Percentiles rank a stretch among this genome's conserved stretches.
phyloP scores from a whole-genome alignment of 1,140 invertebrate species.

The Agraylea sexmaculata region DNA sequence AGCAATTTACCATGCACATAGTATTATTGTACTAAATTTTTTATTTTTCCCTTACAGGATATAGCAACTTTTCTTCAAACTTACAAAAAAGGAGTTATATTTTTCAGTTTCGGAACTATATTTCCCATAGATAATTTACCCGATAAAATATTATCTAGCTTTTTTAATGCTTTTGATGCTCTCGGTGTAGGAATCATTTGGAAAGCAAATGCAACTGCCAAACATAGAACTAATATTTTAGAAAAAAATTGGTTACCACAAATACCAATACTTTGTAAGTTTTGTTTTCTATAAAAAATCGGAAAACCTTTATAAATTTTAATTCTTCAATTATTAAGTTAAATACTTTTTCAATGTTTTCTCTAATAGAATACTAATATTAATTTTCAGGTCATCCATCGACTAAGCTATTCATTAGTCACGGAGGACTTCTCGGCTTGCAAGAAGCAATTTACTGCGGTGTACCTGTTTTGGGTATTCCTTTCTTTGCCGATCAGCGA shows the following conservation, averaged over 20 bases:
- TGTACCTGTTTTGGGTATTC: slow-evolving; percentile 46
- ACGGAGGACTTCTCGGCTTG: slow-evolving; percentile 46
- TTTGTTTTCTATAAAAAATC: slow-evolving; percentile 33
- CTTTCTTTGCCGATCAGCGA: slow-evolving; percentile 42
- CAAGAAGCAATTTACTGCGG: slow-evolving; percentile 47
- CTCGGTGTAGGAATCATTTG: slow-evolving; percentile 50
- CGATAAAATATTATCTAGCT: slow-evolving; percentile 23
- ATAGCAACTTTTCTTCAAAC: slow-evolving; percentile 15
- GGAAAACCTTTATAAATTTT: neutral
- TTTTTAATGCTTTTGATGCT: slow-evolving; percentile 42
- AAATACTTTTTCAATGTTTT: neutral
- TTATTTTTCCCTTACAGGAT: slow-evolving; percentile 16
- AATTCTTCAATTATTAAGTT: neutral
- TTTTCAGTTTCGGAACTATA: slow-evolving; percentile 36
- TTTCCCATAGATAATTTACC: slow-evolving; percentile 22
- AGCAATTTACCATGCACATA: neutral
- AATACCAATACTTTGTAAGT: slow-evolving; percentile 37
- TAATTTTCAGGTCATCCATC: slow-evolving; percentile 29
- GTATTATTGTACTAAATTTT: neutral
- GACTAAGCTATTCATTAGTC: slow-evolving; percentile 43
- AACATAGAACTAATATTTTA: slow-evolving; percentile 44
- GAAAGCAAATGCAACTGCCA: slow-evolving; percentile 43
- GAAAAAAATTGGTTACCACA: slow-evolving; percentile 59
- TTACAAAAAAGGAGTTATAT: slow-evolving; percentile 25
- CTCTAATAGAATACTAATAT: neutral